Evolutionary conservation across 2,113 vertebrate genomes (phyloP).

Genomic region (Pelusios castaneus): DNA sequence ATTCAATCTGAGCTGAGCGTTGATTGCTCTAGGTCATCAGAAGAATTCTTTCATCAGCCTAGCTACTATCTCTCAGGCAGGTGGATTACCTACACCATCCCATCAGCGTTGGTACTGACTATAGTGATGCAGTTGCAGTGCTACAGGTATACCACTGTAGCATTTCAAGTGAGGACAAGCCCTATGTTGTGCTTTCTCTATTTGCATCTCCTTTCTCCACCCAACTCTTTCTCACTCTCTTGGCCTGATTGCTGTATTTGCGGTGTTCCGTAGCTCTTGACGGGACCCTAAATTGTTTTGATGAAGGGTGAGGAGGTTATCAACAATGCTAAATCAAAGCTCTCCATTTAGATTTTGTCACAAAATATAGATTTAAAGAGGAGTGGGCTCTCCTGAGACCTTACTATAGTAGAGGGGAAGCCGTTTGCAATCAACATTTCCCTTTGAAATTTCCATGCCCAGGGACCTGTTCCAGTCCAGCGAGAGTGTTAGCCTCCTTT

Average conservation of each 20-base stretch:
- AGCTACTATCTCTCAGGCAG: background rate
- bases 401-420: constrained; percentile 7
- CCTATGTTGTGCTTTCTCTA: background rate
- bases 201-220: background rate
- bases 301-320: rapidly evolving
- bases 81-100: background rate
- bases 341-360: background rate
- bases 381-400: background rate
- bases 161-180: background rate
- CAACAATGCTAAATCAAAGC: constrained; percentile 11
- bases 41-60: background rate
- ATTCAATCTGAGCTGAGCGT: background rate
- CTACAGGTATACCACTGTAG: background rate
- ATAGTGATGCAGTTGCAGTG: background rate
- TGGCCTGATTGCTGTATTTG: background rate
- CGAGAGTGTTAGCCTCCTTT: background rate
- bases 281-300: background rate
- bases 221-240: background rate
- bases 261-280: background rate
- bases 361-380: background rate
- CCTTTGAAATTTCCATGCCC: constrained; percentile 46
- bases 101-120: background rate
- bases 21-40: background rate
- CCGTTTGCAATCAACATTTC: background rate
- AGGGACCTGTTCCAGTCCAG: constrained; percentile 6